Conservation (phyloP, 92 coral and sea anemone genomes). For the Zoanthus solanderi region DNA sequence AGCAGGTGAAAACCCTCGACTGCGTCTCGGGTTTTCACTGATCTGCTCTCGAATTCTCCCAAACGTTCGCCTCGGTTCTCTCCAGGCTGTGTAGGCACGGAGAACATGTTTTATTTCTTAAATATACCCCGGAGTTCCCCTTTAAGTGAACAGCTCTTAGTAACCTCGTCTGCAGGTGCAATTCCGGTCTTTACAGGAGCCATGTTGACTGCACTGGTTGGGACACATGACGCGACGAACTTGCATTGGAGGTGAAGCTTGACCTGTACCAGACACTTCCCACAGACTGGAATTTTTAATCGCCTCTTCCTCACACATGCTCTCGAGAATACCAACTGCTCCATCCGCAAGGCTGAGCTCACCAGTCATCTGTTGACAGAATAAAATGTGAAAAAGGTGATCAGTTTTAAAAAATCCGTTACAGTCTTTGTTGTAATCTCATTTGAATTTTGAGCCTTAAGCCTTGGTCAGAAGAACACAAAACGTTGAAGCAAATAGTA, state of each 20-base stretch:
- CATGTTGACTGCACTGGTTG: constrained; percentile 79
- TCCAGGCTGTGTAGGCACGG: too few species aligned
- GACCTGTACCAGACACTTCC: constrained; percentile 56
- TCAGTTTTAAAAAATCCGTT: not conserved
- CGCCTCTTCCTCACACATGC: constrained; percentile 72
- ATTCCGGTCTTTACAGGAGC: constrained; percentile 78
- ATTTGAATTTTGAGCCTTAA: too few species aligned
- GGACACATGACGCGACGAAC: constrained; percentile 76
- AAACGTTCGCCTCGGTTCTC: too few species aligned
- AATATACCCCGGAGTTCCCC: not conserved
- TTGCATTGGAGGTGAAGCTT: constrained; percentile 55
- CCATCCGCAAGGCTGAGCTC: constrained; percentile 67
- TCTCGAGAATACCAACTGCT: constrained; percentile 65
- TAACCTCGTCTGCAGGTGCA: constrained; percentile 91
- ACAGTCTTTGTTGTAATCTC: not conserved
- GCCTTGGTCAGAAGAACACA: too few species aligned
- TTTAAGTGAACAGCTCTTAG: not conserved
- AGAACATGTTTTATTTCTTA: too few species aligned
- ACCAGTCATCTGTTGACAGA: constrained; percentile 60
- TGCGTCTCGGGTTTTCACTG: too few species aligned
- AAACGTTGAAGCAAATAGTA: too few species aligned
- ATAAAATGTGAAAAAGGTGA: not conserved
- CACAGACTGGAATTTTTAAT: constrained; percentile 70
- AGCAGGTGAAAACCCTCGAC: too few species aligned
- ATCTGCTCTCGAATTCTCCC: too few species aligned